Evolutionary conservation across 2,888 invertebrate genomes (phyloP).

Genomic region (Alentia gelatinosa): DNA sequence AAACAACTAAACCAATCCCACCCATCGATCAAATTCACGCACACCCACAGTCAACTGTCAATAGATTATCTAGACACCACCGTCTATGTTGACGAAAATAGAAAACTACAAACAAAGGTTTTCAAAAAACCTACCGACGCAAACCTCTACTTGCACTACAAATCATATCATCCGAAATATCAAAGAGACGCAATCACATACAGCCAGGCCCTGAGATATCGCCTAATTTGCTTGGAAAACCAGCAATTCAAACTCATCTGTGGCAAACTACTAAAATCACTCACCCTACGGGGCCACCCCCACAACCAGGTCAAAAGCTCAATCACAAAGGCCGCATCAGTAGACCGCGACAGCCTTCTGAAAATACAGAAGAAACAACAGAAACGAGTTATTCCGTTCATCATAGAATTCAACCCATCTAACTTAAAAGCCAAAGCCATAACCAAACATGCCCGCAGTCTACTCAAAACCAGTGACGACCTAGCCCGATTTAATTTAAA

Average conservation of each 20-base stretch:
- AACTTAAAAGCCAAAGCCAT: too few relatives aligned
- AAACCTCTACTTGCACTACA: background rate
- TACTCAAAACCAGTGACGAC: background rate
- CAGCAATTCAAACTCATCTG: background rate
- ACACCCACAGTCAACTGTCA: too few relatives aligned
- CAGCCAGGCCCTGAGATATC: background rate
- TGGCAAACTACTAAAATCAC: background rate
- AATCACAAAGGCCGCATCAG: background rate
- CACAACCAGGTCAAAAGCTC: background rate
- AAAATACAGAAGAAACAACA: too few relatives aligned
- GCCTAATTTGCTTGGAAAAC: background rate
- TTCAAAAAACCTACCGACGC: slow-evolving; percentile 2
- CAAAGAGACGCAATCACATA: background rate
- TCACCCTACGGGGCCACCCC: background rate
- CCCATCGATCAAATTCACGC: too few relatives aligned
- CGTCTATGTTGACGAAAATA: background rate
- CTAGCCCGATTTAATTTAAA: background rate
- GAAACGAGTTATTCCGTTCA: too few relatives aligned
- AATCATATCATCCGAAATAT: background rate
- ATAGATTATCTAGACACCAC: background rate
- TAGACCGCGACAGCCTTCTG: too few relatives aligned
- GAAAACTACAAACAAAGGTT: background rate
- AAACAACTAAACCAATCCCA: too few relatives aligned
- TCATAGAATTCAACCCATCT: too few relatives aligned
- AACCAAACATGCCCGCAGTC: background rate